Percentiles rank a stretch among this genome's conserved stretches.
Conservation (phyloP, 2,888 invertebrate genomes). For the Pogonocherus hispidulus region DNA sequence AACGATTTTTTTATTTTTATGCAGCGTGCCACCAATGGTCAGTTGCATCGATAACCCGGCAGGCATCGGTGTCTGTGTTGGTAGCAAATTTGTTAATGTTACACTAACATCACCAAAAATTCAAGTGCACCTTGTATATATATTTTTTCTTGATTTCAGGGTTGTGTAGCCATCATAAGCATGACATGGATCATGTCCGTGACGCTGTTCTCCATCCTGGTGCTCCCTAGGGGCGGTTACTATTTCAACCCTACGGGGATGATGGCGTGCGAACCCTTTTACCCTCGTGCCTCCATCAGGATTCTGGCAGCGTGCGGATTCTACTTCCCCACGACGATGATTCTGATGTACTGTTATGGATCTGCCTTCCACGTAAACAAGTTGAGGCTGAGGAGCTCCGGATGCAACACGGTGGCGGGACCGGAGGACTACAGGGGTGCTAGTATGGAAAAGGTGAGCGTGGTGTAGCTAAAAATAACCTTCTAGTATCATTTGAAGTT, state of each 20-base stretch:
- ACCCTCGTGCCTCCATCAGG: slow-evolving; percentile 79
- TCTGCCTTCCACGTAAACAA: slow-evolving; percentile 92
- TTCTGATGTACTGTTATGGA: slow-evolving; percentile 92
- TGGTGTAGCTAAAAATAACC: too few species aligned
- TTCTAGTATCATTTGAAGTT: too few species aligned
- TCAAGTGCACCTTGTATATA: too few species aligned
- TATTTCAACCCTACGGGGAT: slow-evolving; percentile 90
- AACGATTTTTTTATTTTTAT: too few species aligned
- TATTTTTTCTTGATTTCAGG: slow-evolving; percentile 72
- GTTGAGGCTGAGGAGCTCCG: slow-evolving; percentile 75
- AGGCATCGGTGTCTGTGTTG: too few species aligned
- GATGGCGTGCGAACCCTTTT: slow-evolving; percentile 91
- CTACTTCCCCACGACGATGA: slow-evolving; percentile 93
- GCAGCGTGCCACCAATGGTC: too few species aligned
- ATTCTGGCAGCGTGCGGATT: slow-evolving; percentile 89
- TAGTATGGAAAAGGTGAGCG: slow-evolving; percentile 71
- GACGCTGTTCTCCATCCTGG: slow-evolving; percentile 85
- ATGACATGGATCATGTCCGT: slow-evolving; percentile 89
- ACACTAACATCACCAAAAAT: too few species aligned
- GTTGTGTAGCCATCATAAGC: slow-evolving; percentile 87
- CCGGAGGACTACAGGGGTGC: slow-evolving; percentile 67
- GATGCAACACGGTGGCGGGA: slow-evolving; percentile 65
- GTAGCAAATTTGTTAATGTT: too few species aligned
- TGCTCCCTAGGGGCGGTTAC: slow-evolving; percentile 87
- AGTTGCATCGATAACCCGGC: too few species aligned